Percentiles rank a stretch among this genome's conserved stretches.
Evolutionary conservation across 2,797 vertebrate species (phyloP).

Genomic region (Protonibea diacanthus): DNA sequence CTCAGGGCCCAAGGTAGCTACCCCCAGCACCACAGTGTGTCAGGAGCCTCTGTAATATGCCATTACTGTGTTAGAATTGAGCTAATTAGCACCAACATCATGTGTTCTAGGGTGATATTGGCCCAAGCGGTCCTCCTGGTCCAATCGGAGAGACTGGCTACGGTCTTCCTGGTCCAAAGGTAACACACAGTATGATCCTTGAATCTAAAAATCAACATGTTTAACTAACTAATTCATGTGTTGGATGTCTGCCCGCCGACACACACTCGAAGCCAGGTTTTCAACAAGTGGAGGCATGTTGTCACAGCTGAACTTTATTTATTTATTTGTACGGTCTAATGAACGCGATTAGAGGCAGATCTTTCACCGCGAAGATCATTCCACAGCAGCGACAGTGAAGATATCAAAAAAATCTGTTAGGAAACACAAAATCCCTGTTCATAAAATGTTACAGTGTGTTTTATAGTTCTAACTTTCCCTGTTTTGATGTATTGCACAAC

Average conservation of each 20-base stretch:
- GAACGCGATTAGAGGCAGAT: constrained; percentile 9
- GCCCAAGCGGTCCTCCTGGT: constrained; percentile 88
- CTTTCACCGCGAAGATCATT: constrained; percentile 5
- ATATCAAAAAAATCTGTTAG: neutral
- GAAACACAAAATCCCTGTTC: neutral
- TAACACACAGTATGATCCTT: constrained; percentile 53
- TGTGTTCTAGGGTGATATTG: constrained; percentile 88
- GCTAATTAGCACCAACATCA: neutral
- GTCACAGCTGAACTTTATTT: neutral
- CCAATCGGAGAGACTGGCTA: constrained; percentile 90
- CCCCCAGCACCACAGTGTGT: neutral
- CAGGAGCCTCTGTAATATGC: neutral
- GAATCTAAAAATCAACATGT: neutral
- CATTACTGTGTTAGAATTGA: neutral
- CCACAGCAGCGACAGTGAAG: constrained; percentile 7
- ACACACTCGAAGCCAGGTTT: constrained; percentile 5
- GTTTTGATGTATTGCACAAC: constrained; percentile 15
- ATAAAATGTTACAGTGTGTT: constrained; percentile 21
- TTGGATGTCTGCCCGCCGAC: neutral
- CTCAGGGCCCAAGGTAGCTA: constrained; percentile 89
- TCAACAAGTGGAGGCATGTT: neutral
- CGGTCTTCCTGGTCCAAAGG: constrained; percentile 93
- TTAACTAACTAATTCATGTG: neutral
- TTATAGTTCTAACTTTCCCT: neutral
- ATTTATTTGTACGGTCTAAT: neutral